phyloP scores from a whole-genome alignment of 2,888 invertebrate species.

The Nasonovia ribisnigri region DNA sequence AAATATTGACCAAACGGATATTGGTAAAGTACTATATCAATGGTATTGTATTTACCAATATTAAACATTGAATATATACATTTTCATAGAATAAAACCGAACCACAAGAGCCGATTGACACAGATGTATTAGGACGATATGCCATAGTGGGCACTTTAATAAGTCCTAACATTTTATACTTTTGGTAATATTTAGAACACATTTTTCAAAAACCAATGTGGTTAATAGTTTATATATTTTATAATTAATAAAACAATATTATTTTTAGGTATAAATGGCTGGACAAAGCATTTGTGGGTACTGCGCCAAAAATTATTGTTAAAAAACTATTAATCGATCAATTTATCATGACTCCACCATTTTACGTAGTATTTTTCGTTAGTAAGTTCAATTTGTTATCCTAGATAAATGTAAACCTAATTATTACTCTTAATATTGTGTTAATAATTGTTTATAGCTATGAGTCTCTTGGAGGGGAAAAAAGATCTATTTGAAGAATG shows the following conservation, averaged over 20 bases:
- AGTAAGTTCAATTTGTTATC: constrained; percentile 73
- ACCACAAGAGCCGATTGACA: constrained; percentile 71
- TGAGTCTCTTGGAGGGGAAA: constrained; percentile 82
- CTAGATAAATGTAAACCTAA: not conserved
- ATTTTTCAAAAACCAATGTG: not conserved
- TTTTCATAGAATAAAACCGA: constrained; percentile 66
- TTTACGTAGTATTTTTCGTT: constrained; percentile 80
- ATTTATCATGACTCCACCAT: constrained; percentile 80
- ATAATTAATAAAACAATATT: not conserved
- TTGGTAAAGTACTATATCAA: constrained; percentile 73
- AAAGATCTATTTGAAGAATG: constrained; percentile 80
- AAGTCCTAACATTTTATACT: constrained; percentile 76
- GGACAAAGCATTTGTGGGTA: constrained; percentile 79
- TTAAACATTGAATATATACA: constrained; percentile 7
- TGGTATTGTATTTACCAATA: not conserved
- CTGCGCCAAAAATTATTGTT: constrained; percentile 75
- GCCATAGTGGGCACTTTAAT: constrained; percentile 75
- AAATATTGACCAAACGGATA: constrained; percentile 78
- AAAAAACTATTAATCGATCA: constrained; percentile 83
- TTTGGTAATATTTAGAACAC: constrained; percentile 72
- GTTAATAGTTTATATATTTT: not conserved
- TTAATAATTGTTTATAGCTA: constrained; percentile 73
- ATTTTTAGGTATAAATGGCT: constrained; percentile 82
- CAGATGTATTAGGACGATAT: constrained; percentile 74
- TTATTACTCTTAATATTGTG: not conserved